Evolutionary conservation across 2,888 invertebrate species (phyloP), one percentile per base, ranked within the genome.

Genomic region (Tanytarsus gracilentus): DNA sequence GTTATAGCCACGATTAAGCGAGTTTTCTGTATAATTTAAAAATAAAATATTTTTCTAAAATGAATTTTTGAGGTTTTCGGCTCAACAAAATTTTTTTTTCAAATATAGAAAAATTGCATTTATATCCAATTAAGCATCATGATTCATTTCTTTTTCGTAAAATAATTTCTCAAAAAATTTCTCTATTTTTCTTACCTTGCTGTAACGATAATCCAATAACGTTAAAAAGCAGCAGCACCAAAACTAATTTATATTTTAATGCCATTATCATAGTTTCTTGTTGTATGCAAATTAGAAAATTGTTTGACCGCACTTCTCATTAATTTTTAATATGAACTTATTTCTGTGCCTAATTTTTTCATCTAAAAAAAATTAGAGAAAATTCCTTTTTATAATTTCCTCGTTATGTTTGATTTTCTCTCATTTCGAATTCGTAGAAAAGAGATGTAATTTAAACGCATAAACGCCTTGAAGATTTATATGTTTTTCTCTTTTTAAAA

Each of bases 391-490:
- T 2, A 36, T 29, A 51, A 51, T 51, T 51, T 51, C 30, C 30
- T 30, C 51, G 29, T 26, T 27, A 27, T 36, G 36, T 36, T 36
- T 36, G 36, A 44, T 53, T 53, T 53, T 36, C 33, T 53, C 53
- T 53, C 53, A 53, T 53, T 53, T 53, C 52, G 27, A 21, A 50
- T 50, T 50, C 51, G 51, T n/a, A n/a, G n/a, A n/a, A n/a, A n/a
- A n/a, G n/a, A n/a, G n/a, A n/a, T n/a, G n/a, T n/a, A n/a, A n/a
- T n/a, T n/a, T n/a, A n/a, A n/a, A n/a, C n/a, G n/a, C n/a, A n/a
- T n/a, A n/a, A n/a, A n/a, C n/a, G n/a, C n/a, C n/a, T n/a, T n/a
- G n/a, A n/a, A n/a, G n/a, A 30, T 30, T 25, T 21, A 36, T 33
- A 52, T 52, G 26, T 50, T 26, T 50, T 50, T 50, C 50, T 26